Evolutionary conservation across 2,113 vertebrate species (phyloP), one percentile per base, ranked within the genome.

Genomic region (Cichladusa arquata): DNA sequence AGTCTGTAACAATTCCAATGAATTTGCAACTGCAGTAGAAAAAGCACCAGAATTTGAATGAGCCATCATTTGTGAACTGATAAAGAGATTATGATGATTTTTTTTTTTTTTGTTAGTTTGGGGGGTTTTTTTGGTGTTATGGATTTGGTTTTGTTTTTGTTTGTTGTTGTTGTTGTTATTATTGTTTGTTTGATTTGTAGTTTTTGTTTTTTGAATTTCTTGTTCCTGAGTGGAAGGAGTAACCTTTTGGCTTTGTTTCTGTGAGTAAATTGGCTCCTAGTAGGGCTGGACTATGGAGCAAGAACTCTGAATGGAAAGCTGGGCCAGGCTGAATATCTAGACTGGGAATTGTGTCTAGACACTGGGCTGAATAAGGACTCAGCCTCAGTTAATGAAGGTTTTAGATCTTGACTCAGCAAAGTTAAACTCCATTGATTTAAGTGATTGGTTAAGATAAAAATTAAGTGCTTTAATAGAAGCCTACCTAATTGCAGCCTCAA

Each of bases 181-280:
- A 9, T 18, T 6, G 18, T 11, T 36, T 4, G 9, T 31, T 6
- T 16, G 5, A 23, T 45, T 45, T 45, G 8, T 44, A 17, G 17
- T 15, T 8, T 20, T 20, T 44, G 74, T 13, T 14, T 23, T 67
- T 51, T 13, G 12, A 16, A 54, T 29, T 85, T 78, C 18, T 53
- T 19, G 12, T 15, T 84, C 33, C 65, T n/a, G 13, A 56, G 25
- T 40, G 19, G 38, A 71, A 90, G 12, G 19, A 76, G 12, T 40
- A 67, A 12, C 14, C 13, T 42, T 44, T 11, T 60, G 57, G 23
- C 42, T 61, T 3, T 70, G 26, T 42, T 12, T 62, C 25, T 81
- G 28, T 0, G 0, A 33, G 23, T 57, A 84, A 66, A 67, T 56
- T 48, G n/a, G 34, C 5, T 36, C 0, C 0, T 29, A 36, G 38